Percentiles rank a stretch among this genome's conserved stretches.
Conservation (phyloP, 2,113 vertebrate species). For the Mohoua ochrocephala region DNA sequence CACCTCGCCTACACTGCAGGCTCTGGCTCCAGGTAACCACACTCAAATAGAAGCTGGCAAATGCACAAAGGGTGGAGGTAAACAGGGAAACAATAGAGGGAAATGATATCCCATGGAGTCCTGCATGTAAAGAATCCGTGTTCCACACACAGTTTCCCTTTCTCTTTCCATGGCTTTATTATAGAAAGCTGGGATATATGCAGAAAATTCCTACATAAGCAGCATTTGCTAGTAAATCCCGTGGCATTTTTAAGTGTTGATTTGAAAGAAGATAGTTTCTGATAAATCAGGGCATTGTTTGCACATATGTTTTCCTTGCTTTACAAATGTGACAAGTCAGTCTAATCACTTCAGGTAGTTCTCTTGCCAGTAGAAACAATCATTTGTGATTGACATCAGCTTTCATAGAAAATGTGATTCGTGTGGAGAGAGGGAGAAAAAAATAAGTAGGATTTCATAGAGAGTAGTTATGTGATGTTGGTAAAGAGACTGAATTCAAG, state of each 20-base stretch:
- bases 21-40: constrained; percentile 34
- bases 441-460: neutral
- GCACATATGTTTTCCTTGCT: neutral
- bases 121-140: neutral
- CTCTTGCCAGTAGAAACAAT: neutral
- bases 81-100: constrained; percentile 30
- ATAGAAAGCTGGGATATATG: neutral
- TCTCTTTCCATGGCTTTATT: neutral
- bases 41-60: constrained; percentile 21
- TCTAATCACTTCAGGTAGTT: neutral
- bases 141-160: neutral
- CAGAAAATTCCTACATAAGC: neutral
- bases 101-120: neutral
- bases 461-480: neutral
- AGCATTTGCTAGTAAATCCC: neutral
- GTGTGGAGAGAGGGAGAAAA: neutral
- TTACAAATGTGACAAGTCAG: neutral
- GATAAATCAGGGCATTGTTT: neutral
- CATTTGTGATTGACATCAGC: neutral
- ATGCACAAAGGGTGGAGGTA: constrained; percentile 4
- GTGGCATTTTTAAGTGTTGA: neutral
- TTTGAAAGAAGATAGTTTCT: neutral
- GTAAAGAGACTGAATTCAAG: neutral
- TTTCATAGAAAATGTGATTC: neutral
- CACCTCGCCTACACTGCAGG: neutral